Evolutionary conservation across 23 tunicate species (phyloP), one percentile per base, ranked within the genome.

Genomic region (Clavelina lepadiformis): DNA sequence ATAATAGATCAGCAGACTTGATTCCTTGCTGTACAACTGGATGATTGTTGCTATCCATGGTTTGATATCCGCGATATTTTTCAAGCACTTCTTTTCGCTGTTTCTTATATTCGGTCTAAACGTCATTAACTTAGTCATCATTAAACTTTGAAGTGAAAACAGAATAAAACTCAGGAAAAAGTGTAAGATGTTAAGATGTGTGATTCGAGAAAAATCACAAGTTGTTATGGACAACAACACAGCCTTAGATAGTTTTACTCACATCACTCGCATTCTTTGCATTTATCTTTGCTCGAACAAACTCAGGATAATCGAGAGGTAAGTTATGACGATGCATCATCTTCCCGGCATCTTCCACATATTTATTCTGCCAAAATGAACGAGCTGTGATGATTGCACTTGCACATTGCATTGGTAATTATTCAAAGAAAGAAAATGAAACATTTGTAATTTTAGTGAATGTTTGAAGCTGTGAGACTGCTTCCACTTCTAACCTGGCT

Each of bases 1-100:
- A 71, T 1, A 75, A 66, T 53, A 94, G 56, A 23, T 86, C 95
- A 65, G 92, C 86, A 75, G 86, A 95, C 70, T 75, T 72, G 57
- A 82, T 77, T 61, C 99, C 99, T 52, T 79, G 85, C 44, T 76
- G 77, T 27, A 94, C 99, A 80, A 82, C 82, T 46, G 99, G 99
- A 81, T 94, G 99, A 20, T 75, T 76, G 49, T 73, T 76, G 63
- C 82, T 73, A 77, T 94, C 96, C 99, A 94, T 94, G 11, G 84
- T 82, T 72, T 86, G 94, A 55, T 71, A 94, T 53, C 99, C 99
- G 51, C 82, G 58, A 52, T 80, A 80, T 3, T 50, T 35, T 28
- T 75, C 67, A 37, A 94, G 72, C 41, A 82, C 91, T 67, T 94
- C 74, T 30, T 70, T 37, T 47, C 82, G 76, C 65, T 94, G 99